phyloP scores from a whole-genome alignment of 2,797 vertebrate genomes.

The Crenuchus spilurus region DNA sequence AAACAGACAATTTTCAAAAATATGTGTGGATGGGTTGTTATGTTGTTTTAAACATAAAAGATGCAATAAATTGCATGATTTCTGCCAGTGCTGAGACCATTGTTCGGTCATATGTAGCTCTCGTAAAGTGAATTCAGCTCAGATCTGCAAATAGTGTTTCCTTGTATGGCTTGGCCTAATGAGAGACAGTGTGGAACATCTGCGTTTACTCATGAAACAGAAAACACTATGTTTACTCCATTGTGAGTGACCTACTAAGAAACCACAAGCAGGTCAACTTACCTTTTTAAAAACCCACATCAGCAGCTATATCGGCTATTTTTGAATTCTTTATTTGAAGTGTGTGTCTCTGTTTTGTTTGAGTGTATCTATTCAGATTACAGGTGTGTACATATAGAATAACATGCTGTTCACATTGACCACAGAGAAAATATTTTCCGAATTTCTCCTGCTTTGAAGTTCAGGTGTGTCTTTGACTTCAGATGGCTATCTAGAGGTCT shows the following conservation, averaged over 20 bases:
- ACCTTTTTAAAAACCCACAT: slow-evolving; percentile 17
- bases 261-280: slow-evolving; percentile 21
- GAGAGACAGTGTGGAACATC: slow-evolving; percentile 7
- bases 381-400: background rate
- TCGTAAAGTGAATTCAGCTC: slow-evolving; percentile 10
- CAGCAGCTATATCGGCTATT: background rate
- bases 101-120: background rate
- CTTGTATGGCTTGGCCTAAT: slow-evolving; percentile 3
- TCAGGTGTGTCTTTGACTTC: background rate
- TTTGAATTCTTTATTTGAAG: background rate
- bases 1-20: too few species aligned
- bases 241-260: slow-evolving; percentile 15
- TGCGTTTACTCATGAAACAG: slow-evolving; percentile 22
- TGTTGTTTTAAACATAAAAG: too few species aligned
- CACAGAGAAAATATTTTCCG: background rate
- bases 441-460: background rate
- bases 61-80: background rate
- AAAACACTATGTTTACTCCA: slow-evolving; percentile 19
- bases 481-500: too few species aligned
- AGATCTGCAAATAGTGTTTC: slow-evolving; percentile 7
- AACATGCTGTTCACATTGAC: background rate
- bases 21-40: too few species aligned
- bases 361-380: slow-evolving; percentile 15
- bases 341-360: slow-evolving; percentile 29
- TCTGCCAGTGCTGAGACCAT: background rate